Evolutionary conservation across 2,797 vertebrate species (phyloP), one percentile per base, ranked within the genome.

Genomic region (Furcifer pardalis): DNA sequence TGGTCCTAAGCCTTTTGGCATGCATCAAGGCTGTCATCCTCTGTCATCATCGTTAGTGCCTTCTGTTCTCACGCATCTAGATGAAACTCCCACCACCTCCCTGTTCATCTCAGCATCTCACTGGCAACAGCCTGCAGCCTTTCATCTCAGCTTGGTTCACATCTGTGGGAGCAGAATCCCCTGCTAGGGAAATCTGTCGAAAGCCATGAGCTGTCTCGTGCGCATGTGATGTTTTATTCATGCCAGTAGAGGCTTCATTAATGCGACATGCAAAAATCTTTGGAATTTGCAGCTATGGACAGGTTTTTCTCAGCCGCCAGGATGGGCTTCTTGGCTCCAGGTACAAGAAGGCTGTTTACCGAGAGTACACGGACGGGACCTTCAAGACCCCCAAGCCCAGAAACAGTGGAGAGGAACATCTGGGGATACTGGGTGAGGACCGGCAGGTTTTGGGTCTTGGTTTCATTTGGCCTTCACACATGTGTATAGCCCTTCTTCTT

Each of bases 331-430:
- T 97, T 0, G 96, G 96, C 88, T 96, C 96, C 90, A 92, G 1
- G 86, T 97, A 97, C 89, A 96, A 97, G 93, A 97, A 97, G 84
- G 95, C 93, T 23, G 88, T 97, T 73, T 97, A 96, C 90, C 94
- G 92, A 75, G 96, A 96, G 62, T 97, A 96, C 76, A 95, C 89
- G 0, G 95, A 97, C 77, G 96, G 95, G 66, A 95, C 95, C 49
- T 97, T 97, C 91, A 94, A 78, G 86, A 95, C 84, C 10, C 94
- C 78, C 52, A 92, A 66, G 46, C 77, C 84, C 82, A 94, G 96
- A 84, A 92, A 1, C 35, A 83, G 68, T 10, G 66, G 76, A 62
- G 94, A 96, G 0, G 90, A 96, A 7, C 96, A 97, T 74, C 91
- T 97, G 0, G 96, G 95, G 80, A 95, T 97, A 77, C 78, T 97